Conservation (phyloP, 2,113 vertebrate genomes). For the Mustela lutreola region DNA sequence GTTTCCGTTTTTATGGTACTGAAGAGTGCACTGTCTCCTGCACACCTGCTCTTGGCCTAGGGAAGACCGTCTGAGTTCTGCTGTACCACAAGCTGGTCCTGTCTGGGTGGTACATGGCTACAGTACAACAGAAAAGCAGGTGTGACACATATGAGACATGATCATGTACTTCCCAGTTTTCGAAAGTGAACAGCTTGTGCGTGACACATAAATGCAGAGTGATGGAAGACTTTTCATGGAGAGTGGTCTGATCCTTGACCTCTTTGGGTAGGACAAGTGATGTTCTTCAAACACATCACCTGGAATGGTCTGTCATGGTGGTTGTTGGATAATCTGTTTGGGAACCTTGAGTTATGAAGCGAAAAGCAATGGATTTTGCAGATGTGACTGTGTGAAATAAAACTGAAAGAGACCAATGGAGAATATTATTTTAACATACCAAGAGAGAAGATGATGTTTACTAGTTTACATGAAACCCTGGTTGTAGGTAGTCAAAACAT, state of each 20-base stretch:
- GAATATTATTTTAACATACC: slow-evolving; percentile 28
- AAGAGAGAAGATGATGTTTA: slow-evolving; percentile 19
- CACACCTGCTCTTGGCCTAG: slow-evolving; percentile 62
- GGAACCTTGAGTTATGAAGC: slow-evolving; percentile 68
- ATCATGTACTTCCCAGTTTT: slow-evolving; percentile 42
- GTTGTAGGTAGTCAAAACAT: neutral
- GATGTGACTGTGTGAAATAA: slow-evolving; percentile 52
- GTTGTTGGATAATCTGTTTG: slow-evolving; percentile 69
- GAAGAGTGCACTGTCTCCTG: slow-evolving; percentile 6
- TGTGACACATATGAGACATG: slow-evolving; percentile 35
- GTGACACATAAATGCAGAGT: slow-evolving; percentile 41
- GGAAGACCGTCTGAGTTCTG: slow-evolving; percentile 62
- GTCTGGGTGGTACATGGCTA: slow-evolving; percentile 35
- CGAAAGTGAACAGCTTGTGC: slow-evolving; percentile 58
- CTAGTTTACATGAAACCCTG: neutral
- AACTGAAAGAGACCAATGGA: slow-evolving; percentile 12
- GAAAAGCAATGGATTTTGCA: slow-evolving; percentile 79
- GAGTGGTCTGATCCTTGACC: slow-evolving; percentile 56
- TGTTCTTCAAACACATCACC: slow-evolving; percentile 70
- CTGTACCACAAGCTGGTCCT: slow-evolving; percentile 14
- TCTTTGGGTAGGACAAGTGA: slow-evolving; percentile 20
- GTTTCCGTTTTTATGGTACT: neutral
- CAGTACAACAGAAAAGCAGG: slow-evolving; percentile 65
- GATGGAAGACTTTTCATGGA: slow-evolving; percentile 38
- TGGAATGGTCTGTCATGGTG: slow-evolving; percentile 46